Conservation (phyloP, 2,797 vertebrate genomes). For the Hylomyscus alleni region DNA sequence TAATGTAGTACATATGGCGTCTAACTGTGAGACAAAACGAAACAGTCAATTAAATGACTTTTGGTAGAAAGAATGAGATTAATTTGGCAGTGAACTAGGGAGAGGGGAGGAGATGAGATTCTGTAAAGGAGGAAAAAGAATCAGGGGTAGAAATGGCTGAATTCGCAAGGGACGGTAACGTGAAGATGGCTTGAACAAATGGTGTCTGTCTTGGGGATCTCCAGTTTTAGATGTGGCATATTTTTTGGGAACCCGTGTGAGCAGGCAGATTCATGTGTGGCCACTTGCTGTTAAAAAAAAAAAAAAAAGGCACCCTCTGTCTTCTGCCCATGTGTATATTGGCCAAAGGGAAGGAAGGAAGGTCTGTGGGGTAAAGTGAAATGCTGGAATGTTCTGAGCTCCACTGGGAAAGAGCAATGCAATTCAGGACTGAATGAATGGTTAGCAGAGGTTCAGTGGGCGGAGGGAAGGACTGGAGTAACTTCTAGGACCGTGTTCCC, state of each 20-base stretch:
- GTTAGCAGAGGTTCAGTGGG: neutral
- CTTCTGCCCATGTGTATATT: neutral
- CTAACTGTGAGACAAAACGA: slow-evolving; percentile 49
- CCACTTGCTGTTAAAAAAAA: neutral
- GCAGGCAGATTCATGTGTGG: neutral
- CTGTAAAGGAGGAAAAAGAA: neutral
- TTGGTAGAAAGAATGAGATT: neutral
- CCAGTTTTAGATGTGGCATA: neutral
- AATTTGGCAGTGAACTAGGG: neutral
- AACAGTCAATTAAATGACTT: neutral
- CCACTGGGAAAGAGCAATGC: neutral
- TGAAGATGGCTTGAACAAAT: slow-evolving; percentile 19
- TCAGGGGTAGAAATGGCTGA: neutral
- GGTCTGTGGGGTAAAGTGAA: neutral
- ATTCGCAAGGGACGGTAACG: neutral
- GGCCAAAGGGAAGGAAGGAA: neutral
- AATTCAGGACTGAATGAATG: neutral
- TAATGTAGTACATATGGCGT: neutral
- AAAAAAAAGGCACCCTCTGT: neutral
- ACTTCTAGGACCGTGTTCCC: neutral
- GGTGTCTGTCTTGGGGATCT: neutral
- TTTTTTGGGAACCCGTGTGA: slow-evolving; percentile 32
- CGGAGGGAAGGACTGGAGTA: neutral
- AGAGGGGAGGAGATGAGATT: neutral
- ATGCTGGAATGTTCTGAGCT: neutral